These are phyloP conservation scores for Drosophila arawakana DNA, from an alignment of 1,140 invertebrate genomes.

Conservation along the genomic window DNA sequence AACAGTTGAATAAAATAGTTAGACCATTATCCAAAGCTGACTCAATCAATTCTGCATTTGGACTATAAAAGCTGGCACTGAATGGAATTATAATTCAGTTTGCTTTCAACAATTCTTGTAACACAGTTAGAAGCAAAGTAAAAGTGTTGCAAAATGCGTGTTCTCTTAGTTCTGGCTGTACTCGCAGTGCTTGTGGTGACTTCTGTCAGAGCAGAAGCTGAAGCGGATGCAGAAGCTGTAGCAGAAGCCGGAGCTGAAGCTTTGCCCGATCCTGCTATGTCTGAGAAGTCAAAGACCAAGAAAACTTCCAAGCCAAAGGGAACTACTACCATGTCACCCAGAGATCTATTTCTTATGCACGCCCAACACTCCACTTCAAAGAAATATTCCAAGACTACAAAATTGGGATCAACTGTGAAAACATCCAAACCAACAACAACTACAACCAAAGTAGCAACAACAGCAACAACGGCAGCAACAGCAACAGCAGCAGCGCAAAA, in stretches of 20 bases:
- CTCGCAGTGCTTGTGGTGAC: slow-evolving; percentile 3
- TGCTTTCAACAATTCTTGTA: background rate
- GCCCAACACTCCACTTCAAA: background rate
- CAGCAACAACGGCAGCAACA: background rate
- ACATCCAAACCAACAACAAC: background rate
- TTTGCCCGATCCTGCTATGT: background rate
- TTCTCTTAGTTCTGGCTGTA: slow-evolving; percentile 6
- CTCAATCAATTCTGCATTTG: background rate
- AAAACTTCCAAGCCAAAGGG: background rate
- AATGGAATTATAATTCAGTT: slow-evolving; percentile 25
- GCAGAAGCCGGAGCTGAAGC: background rate
- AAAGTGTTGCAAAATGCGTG: slow-evolving; percentile 30
- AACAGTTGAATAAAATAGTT: slow-evolving; percentile 40
- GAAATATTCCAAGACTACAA: background rate
- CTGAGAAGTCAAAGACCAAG: background rate
- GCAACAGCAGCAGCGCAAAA: background rate
- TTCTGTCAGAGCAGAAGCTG: background rate
- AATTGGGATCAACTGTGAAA: background rate
- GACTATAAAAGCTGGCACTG: slow-evolving; percentile 33
- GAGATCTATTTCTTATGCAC: slow-evolving; percentile 36
- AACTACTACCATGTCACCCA: slow-evolving; percentile 29
- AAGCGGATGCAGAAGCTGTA: background rate
- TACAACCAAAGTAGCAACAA: background rate
- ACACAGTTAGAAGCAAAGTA: background rate
- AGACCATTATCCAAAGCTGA: slow-evolving; percentile 11